Conservation (phyloP, 2,888 invertebrate species). For the Eulithis prunata region DNA sequence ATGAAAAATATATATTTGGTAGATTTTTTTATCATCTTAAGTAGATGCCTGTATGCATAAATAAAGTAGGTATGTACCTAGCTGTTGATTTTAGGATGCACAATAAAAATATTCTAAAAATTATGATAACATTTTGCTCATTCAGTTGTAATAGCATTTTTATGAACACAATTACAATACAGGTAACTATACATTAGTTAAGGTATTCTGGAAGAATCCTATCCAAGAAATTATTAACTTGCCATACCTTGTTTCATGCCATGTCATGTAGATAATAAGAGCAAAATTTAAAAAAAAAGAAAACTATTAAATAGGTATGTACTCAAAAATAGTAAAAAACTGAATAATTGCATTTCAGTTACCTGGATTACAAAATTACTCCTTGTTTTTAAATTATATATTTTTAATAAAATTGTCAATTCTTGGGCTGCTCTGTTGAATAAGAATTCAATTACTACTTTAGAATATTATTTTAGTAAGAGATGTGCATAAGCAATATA, state of each 20-base stretch:
- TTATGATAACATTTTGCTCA: constrained; percentile 36
- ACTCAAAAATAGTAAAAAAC: constrained; percentile 15
- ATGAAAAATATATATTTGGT: constrained; percentile 4
- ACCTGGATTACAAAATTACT: constrained; percentile 32
- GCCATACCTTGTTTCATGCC: constrained; percentile 29
- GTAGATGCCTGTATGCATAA: neutral
- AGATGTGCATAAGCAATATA: constrained; percentile 69
- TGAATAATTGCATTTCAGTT: constrained; percentile 14
- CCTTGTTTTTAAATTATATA: constrained; percentile 40
- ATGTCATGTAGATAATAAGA: constrained; percentile 28
- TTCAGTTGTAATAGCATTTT: constrained; percentile 24
- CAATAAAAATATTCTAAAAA: constrained; percentile 33
- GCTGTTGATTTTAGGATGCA: constrained; percentile 22
- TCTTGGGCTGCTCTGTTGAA: constrained; percentile 70
- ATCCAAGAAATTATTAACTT: constrained; percentile 18
- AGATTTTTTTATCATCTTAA: neutral
- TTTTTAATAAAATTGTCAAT: constrained; percentile 66
- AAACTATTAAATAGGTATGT: too few species aligned
- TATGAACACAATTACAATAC: constrained; percentile 25
- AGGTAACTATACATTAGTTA: constrained; percentile 22
- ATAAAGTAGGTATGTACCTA: neutral
- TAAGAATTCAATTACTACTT: constrained; percentile 72
- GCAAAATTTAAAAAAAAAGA: constrained; percentile 8
- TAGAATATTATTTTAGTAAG: constrained; percentile 68
- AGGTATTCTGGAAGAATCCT: constrained; percentile 27